phyloP scores from a whole-genome alignment of 1,140 invertebrate species.

The Sitodiplosis mosellana region DNA sequence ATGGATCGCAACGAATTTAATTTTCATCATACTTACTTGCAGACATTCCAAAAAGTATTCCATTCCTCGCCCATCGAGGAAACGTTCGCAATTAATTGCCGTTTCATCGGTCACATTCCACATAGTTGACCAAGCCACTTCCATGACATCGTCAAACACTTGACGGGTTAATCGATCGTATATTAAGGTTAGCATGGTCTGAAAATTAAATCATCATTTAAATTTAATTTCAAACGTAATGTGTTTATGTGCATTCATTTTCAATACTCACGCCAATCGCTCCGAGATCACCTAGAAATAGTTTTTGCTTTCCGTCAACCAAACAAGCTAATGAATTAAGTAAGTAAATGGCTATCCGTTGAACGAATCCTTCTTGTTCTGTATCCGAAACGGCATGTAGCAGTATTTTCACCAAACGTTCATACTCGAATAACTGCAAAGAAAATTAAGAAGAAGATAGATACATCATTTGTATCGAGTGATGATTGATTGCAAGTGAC shows the following conservation, averaged over 20 bases:
- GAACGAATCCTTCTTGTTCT: constrained; percentile 77
- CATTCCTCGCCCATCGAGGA: constrained; percentile 74
- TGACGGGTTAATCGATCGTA: constrained; percentile 48
- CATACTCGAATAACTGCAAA: constrained; percentile 74
- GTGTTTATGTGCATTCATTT: too few species aligned
- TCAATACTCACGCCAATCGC: constrained; percentile 52
- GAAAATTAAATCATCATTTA: constrained; percentile 13
- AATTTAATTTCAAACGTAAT: not conserved
- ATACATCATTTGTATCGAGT: not conserved
- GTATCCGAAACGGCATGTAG: constrained; percentile 64
- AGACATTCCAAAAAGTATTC: constrained; percentile 71
- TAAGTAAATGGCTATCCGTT: constrained; percentile 84
- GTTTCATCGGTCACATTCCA: constrained; percentile 98
- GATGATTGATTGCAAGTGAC: not conserved
- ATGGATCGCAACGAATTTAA: not conserved
- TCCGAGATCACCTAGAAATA: constrained; percentile 72
- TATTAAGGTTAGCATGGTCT: constrained; percentile 77
- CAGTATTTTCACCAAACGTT: constrained; percentile 67
- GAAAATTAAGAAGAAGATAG: not conserved
- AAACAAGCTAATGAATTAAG: constrained; percentile 91
- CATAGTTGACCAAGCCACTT: constrained; percentile 95
- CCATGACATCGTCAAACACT: constrained; percentile 85
- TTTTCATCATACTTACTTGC: constrained; percentile 33
- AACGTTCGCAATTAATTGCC: constrained; percentile 75
- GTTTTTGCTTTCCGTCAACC: constrained; percentile 82